Conservation (phyloP, 2,888 invertebrate species). For the Ecliptopera silaceata region DNA sequence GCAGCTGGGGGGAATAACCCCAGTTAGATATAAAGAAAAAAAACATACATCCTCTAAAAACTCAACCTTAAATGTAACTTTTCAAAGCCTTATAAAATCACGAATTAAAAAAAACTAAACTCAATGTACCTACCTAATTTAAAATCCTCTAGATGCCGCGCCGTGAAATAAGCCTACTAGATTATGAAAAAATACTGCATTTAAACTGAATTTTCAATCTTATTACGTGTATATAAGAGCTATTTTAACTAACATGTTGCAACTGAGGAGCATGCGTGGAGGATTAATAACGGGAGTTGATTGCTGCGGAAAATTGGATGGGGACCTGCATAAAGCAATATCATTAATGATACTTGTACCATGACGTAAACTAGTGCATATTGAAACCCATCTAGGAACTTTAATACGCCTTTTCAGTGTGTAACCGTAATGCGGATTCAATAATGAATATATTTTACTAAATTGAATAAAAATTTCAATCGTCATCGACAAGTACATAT, state of each 20-base stretch:
- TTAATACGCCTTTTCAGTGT: no score
- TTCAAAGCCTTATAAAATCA: background rate
- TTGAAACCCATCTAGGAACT: conserved; percentile 2
- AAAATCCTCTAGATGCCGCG: conserved; percentile 15
- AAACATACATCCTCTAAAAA: no score
- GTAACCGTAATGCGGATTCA: no score
- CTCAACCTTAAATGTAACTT: no score
- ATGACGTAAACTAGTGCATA: conserved; percentile 37
- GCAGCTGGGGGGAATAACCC: no score
- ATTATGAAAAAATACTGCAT: conserved; percentile 26
- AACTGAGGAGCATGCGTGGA: conserved; percentile 53
- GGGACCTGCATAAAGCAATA: conserved; percentile 55
- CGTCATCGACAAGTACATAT: no score
- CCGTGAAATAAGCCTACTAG: conserved; percentile 17
- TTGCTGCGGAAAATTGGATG: conserved; percentile 66
- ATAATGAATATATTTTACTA: no score
- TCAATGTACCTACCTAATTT: background rate
- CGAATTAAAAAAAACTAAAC: conserved; percentile 8
- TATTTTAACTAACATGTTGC: conserved; percentile 34
- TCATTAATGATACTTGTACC: conserved; percentile 47
- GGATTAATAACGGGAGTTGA: conserved; percentile 68
- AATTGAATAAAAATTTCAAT: no score
- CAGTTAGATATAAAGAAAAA: no score
- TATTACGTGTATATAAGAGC: conserved; percentile 4
- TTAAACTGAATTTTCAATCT: conserved; percentile 7